phyloP scores from a whole-genome alignment of 2,113 vertebrate species.

The Rissa tridactyla region DNA sequence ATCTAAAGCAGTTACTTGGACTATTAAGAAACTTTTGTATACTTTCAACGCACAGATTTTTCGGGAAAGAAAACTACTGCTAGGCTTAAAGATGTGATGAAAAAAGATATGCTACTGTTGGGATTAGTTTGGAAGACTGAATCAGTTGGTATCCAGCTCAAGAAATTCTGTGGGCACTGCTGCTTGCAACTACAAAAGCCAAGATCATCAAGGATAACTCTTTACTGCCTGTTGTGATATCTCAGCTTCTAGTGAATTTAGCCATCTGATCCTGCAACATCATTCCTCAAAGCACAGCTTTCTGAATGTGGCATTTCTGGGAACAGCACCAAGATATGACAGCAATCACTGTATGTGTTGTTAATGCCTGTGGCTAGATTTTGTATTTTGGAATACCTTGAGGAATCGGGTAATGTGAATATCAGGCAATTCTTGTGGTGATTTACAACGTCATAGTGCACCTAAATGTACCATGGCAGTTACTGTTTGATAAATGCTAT shows the following conservation, averaged over 20 bases:
- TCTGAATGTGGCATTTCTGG: conserved; percentile 49
- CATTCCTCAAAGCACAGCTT: conserved; percentile 20
- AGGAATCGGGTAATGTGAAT: not conserved
- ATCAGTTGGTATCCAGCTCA: not conserved
- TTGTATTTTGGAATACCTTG: not conserved
- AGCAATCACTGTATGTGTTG: conserved; percentile 14
- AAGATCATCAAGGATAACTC: not conserved
- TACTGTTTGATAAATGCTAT: not conserved
- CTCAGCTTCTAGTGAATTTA: conserved; percentile 4
- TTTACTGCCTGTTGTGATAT: not conserved
- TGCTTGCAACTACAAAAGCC: not conserved
- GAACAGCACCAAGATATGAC: conserved; percentile 46
- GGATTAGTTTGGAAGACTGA: not conserved
- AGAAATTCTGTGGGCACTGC: not conserved
- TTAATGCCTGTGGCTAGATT: conserved; percentile 39
- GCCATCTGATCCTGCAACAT: conserved; percentile 30
- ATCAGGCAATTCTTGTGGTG: not conserved
- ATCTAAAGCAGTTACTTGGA: not conserved
- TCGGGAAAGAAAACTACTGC: not conserved
- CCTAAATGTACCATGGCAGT: not conserved
- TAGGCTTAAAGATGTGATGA: not conserved
- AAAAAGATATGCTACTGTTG: not conserved
- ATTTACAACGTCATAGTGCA: not conserved
- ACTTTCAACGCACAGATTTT: not conserved
- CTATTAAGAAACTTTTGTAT: not conserved